Evolutionary conservation across 2,888 invertebrate species (phyloP).

Genomic region (Disparrhopalites patrizii): DNA sequence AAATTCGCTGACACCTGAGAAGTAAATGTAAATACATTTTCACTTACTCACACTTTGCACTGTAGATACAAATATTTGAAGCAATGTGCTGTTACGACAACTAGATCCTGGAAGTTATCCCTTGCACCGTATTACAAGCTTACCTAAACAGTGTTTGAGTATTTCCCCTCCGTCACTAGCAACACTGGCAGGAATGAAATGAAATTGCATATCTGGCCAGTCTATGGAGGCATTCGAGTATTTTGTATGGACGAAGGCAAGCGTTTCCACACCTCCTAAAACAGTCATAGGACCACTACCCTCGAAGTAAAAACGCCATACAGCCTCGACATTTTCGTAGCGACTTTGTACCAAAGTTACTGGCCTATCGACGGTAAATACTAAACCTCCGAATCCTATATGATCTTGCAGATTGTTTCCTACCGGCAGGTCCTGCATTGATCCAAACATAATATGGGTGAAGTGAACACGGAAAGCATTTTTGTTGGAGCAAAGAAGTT

Average conservation of each 20-base stretch:
- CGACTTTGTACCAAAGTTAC: constrained; percentile 75
- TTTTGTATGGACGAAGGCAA: constrained; percentile 85
- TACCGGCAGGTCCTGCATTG: constrained; percentile 70
- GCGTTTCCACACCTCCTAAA: constrained; percentile 80
- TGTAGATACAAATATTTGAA: too few relatives aligned
- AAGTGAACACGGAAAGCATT: background rate
- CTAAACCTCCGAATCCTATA: constrained; percentile 76
- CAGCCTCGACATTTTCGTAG: constrained; percentile 71
- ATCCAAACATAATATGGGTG: background rate
- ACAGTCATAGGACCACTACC: constrained; percentile 80
- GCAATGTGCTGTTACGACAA: too few relatives aligned
- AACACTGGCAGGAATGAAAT: constrained; percentile 80
- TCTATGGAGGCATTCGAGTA: constrained; percentile 67
- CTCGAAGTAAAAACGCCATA: constrained; percentile 72
- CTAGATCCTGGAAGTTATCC: too few relatives aligned
- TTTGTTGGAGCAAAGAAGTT: too few relatives aligned
- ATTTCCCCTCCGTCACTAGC: constrained; percentile 82
- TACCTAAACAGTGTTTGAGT: constrained; percentile 71
- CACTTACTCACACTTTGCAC: too few relatives aligned
- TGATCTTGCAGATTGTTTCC: constrained; percentile 87
- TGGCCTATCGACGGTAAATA: constrained; percentile 73
- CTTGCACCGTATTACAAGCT: constrained; percentile 52
- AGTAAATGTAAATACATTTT: too few relatives aligned
- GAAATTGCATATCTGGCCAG: constrained; percentile 84
- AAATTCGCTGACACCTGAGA: constrained; percentile 62